Base-by-base conservation (phyloP, 1,140 invertebrate species). In the Anastatus disparis region DNA sequence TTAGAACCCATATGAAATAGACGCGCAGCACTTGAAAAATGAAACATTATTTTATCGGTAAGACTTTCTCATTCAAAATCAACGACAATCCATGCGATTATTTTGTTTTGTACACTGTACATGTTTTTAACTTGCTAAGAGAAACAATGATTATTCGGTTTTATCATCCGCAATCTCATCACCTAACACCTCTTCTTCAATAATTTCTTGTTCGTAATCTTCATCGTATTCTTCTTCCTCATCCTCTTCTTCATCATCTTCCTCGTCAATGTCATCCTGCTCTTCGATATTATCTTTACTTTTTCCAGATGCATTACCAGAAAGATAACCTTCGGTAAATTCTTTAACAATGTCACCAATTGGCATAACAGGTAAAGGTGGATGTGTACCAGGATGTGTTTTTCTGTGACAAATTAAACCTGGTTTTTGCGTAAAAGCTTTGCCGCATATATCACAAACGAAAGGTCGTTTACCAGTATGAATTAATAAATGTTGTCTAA, bases 391-490 rank as follows among this genome's bases (percentile, higher is more conserved):
- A 0, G 85, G 85, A 65, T 86, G 85, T 7, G 82, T 85, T 40
- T 86, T 86, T 20, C 85, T 78, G 31, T 85, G 84, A 31, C 83
- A 85, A 52, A 86, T 86, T 3, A 88, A 70, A 0, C 85, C 85
- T 0, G 82, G 81, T 53, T 84, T 87, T 46, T 85, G 84, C 0
- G 85, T 85, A 71, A 88, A 88, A 1, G 81, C 81, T 59, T 87
- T 87, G 1, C 85, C 86, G 56, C 87, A 88, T 12, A 87, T 84
- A 29, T 86, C 84, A 67, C 87, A 88, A 2, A 82, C 76, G 67
- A 85, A 87, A 0, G 92, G 92, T 63, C 91, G 90, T 74, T 93
- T 91, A 0, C 92, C 92, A 0, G 92, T 93, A 77, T 94, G 92
- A 7, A 91, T 88, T 13, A 92, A 83, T 12, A 91, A 78, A 75